phyloP scores from a whole-genome alignment of 1,140 invertebrate genomes.

The Aphidius gifuensis region DNA sequence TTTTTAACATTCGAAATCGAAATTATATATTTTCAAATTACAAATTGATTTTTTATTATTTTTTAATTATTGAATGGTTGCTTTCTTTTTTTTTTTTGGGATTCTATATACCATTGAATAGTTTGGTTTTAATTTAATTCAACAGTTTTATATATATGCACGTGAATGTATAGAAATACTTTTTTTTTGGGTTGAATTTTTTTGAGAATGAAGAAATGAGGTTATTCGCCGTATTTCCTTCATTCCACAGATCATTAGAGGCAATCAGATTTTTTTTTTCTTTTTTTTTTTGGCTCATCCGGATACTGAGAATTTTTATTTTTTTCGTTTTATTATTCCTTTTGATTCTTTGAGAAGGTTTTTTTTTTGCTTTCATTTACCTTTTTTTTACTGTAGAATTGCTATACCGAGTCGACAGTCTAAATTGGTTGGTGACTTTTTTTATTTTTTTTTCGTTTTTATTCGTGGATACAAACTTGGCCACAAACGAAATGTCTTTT shows the following conservation, averaged over 20 bases:
- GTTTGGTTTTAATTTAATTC: too few species aligned
- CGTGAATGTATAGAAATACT: too few species aligned
- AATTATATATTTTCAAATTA: too few species aligned
- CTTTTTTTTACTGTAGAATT: not conserved
- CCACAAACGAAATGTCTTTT: conserved; percentile 14
- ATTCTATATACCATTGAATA: too few species aligned
- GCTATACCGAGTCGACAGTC: not conserved
- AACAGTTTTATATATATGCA: too few species aligned
- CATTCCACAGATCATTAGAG: not conserved
- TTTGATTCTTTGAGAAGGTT: not conserved
- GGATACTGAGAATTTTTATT: not conserved
- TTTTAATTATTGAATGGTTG: too few species aligned
- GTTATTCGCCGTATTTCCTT: too few species aligned
- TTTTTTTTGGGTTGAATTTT: too few species aligned
- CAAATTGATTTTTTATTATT: too few species aligned
- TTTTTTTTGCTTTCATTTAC: not conserved
- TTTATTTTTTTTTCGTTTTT: not conserved
- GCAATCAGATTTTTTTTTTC: not conserved
- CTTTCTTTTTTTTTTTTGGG: too few species aligned
- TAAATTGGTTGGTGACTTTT: conserved; percentile 13
- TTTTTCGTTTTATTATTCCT: not conserved
- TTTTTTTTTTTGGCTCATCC: not conserved
- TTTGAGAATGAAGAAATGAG: too few species aligned
- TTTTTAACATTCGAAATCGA: too few species aligned
- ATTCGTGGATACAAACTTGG: conserved; percentile 2